phyloP scores from a whole-genome alignment of 2,797 vertebrate species.

The Malacoraja senta region DNA sequence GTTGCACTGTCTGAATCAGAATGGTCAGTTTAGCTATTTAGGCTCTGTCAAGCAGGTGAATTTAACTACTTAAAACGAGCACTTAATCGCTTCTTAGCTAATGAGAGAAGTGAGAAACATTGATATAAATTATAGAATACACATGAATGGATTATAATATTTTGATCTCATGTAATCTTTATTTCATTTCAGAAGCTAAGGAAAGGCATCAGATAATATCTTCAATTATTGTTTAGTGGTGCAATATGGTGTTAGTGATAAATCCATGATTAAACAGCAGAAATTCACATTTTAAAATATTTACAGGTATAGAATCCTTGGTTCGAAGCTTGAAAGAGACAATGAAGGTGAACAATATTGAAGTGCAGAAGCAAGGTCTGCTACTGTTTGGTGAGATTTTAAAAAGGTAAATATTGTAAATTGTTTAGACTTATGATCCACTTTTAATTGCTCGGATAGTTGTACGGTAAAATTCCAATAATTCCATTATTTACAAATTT shows the following conservation, averaged over 20 bases:
- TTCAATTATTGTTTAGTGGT: not conserved
- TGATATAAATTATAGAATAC: not conserved
- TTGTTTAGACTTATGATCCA: not conserved
- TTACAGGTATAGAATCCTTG: constrained; percentile 78
- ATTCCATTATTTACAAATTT: too few species aligned
- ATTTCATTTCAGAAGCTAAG: not conserved
- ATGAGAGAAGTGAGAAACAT: not conserved
- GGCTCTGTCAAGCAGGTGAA: not conserved
- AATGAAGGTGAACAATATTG: constrained; percentile 65
- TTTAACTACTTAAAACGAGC: not conserved
- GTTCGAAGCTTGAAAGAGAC: constrained; percentile 75
- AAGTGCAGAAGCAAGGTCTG: constrained; percentile 79
- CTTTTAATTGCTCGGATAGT: not conserved
- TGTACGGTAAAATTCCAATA: too few species aligned
- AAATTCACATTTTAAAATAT: not conserved
- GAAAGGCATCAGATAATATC: not conserved
- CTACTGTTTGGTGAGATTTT: constrained; percentile 78
- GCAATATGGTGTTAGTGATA: not conserved
- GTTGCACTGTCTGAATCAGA: too few species aligned
- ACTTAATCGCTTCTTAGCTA: not conserved
- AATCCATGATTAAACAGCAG: not conserved
- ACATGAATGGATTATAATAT: not conserved
- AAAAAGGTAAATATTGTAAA: constrained; percentile 61
- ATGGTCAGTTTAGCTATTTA: not conserved
- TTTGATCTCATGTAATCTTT: too few species aligned